A percentile compares a stretch with the other conserved stretches of the same genome.
These are phyloP conservation scores for Ommatoiulus sabulosus DNA, from an alignment of 2,888 invertebrate genomes.

Conservation along the genomic window DNA sequence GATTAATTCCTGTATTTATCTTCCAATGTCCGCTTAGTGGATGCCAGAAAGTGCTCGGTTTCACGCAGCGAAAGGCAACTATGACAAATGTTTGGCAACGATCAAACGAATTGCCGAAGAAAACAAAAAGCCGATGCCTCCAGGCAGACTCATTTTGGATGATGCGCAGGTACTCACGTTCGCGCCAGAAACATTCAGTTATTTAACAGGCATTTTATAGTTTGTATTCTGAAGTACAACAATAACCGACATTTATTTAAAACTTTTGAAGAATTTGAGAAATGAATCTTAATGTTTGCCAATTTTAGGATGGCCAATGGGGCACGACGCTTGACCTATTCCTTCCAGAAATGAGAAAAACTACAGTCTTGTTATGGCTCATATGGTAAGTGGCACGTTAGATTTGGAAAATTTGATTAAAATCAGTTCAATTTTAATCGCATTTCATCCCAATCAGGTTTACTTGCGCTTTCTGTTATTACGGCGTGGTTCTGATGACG, in stretches of 20 bases:
- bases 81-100: slow-evolving; percentile 86
- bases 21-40: slow-evolving; percentile 78
- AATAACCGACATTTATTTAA: too few species aligned
- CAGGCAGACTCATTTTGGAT: slow-evolving; percentile 86
- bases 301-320: slow-evolving; percentile 32
- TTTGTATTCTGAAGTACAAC: too few species aligned
- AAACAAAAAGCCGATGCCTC: slow-evolving; percentile 88
- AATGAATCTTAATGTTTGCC: too few species aligned
- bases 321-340: slow-evolving; percentile 63
- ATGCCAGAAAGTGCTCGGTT: slow-evolving; percentile 92
- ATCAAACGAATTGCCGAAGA: slow-evolving; percentile 87
- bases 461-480: slow-evolving; percentile 94
- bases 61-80: slow-evolving; percentile 87
- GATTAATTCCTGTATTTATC: too few species aligned
- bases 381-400: slow-evolving; percentile 73
- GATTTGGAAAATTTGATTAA: too few species aligned
- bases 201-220: too few species aligned
- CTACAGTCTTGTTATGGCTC: slow-evolving; percentile 90
- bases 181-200: too few species aligned
- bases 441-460: slow-evolving; percentile 73
- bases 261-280: too few species aligned
- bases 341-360: slow-evolving; percentile 80
- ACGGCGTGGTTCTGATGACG: slow-evolving; percentile 93
- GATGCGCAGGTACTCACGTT: slow-evolving; percentile 66
- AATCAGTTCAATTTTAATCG: too few species aligned